A percentile compares a stretch with the other conserved stretches of the same genome.
Evolutionary conservation across 1,140 invertebrate genomes (phyloP).

Genomic region (Ceratitis capitata): DNA sequence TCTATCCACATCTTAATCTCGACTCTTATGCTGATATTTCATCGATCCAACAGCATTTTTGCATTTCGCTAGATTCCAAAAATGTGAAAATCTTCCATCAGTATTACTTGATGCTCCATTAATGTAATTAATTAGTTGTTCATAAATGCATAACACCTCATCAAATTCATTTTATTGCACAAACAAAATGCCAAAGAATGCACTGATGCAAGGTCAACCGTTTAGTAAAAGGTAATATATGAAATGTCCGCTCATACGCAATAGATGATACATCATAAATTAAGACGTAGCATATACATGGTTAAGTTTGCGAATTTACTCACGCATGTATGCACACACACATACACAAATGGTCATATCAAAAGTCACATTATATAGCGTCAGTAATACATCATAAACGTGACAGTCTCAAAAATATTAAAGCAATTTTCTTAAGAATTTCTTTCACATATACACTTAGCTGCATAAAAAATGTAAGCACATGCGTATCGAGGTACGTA

Average conservation of each 20-base stretch:
- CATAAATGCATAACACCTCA: not conserved
- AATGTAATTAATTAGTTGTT: not conserved
- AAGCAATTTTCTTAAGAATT: not conserved
- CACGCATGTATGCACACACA: not conserved
- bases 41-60: too few species aligned
- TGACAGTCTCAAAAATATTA: not conserved
- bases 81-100: not conserved
- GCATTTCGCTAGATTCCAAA: too few species aligned
- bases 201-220: not conserved
- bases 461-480: not conserved
- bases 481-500: not conserved
- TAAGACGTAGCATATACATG: not conserved
- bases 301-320: not conserved
- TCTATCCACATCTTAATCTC: too few species aligned
- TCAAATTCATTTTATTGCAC: not conserved
- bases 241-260: not conserved
- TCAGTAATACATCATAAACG: slow-evolving; percentile 16
- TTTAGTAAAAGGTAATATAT: not conserved
- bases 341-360: not conserved
- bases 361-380: not conserved
- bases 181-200: not conserved
- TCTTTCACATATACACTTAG: not conserved
- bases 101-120: not conserved
- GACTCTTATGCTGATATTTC: too few species aligned
- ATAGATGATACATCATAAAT: not conserved